These are phyloP conservation scores for Eulemur rufifrons DNA, from an alignment of 2,113 vertebrate genomes.

Conservation along the genomic window DNA sequence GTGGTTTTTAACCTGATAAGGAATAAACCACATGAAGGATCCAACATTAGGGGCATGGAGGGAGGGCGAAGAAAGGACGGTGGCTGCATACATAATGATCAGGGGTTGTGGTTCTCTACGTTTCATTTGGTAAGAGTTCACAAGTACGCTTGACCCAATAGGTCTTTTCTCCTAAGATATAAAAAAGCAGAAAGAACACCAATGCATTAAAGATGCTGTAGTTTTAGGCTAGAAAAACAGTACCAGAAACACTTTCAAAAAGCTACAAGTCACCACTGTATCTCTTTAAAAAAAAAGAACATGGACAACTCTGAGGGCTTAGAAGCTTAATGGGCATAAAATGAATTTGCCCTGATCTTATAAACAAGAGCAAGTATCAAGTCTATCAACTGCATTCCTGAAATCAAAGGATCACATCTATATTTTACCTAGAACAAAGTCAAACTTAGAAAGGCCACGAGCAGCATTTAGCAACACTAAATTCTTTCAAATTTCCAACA, in stretches of 20 bases:
- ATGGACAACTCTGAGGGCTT: neutral
- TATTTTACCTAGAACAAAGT: slow-evolving; percentile 26
- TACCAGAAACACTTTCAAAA: neutral
- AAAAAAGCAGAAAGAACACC: neutral
- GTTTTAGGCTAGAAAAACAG: neutral
- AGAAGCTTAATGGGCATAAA: neutral
- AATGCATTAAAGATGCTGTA: neutral
- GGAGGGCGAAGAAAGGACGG: neutral
- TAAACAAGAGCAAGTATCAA: slow-evolving; percentile 20
- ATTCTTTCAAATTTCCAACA: slow-evolving; percentile 48
- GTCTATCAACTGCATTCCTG: neutral
- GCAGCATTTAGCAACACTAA: slow-evolving; percentile 18
- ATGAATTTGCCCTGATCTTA: slow-evolving; percentile 46
- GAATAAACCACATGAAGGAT: neutral
- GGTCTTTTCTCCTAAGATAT: neutral
- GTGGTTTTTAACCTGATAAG: neutral
- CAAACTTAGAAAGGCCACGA: neutral
- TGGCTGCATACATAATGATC: neutral
- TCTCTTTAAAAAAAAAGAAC: neutral
- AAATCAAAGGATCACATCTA: slow-evolving; percentile 47
- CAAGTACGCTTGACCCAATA: neutral
- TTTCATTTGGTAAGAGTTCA: neutral
- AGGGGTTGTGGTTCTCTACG: neutral
- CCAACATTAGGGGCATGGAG: neutral
- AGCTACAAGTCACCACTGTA: neutral